A percentile compares a stretch with the other conserved stretches of the same genome.
Conservation (phyloP, 2,888 invertebrate genomes). For the Auanema freiburgensis region DNA sequence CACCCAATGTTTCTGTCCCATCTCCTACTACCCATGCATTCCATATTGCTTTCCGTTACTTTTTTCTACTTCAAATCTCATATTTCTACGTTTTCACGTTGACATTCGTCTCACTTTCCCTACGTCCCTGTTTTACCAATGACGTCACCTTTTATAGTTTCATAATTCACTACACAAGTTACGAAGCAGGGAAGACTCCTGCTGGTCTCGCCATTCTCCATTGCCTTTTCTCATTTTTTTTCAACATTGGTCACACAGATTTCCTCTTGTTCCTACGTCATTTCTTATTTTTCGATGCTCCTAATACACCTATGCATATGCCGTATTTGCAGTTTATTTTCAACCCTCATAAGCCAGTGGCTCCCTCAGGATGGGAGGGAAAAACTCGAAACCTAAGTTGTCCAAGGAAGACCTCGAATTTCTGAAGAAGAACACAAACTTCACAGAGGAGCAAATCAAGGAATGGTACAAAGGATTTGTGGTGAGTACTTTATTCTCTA, state of each 20-base stretch:
- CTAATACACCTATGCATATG: conserved; percentile 13
- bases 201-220: neutral
- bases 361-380: conserved; percentile 57
- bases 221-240: conserved; percentile 4
- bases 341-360: conserved; percentile 14
- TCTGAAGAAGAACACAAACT: conserved; percentile 93
- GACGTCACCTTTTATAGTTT: too few species aligned
- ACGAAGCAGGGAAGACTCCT: neutral
- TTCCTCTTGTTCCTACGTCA: neutral
- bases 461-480: conserved; percentile 99
- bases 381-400: conserved; percentile 64
- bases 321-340: conserved; percentile 7
- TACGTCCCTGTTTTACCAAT: too few species aligned
- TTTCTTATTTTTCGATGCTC: conserved; percentile 4
- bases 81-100: too few species aligned
- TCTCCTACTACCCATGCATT: too few species aligned
- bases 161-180: too few species aligned
- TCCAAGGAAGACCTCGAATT: conserved; percentile 90
- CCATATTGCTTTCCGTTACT: too few species aligned
- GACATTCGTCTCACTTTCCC: too few species aligned
- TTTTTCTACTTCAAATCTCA: too few species aligned
- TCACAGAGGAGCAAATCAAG: conserved; percentile 97
- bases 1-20: neutral
- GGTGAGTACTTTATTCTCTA: conserved; percentile 73
- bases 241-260: neutral